Conservation (phyloP, 1,140 invertebrate species). For the Dreissena rostriformis region DNA sequence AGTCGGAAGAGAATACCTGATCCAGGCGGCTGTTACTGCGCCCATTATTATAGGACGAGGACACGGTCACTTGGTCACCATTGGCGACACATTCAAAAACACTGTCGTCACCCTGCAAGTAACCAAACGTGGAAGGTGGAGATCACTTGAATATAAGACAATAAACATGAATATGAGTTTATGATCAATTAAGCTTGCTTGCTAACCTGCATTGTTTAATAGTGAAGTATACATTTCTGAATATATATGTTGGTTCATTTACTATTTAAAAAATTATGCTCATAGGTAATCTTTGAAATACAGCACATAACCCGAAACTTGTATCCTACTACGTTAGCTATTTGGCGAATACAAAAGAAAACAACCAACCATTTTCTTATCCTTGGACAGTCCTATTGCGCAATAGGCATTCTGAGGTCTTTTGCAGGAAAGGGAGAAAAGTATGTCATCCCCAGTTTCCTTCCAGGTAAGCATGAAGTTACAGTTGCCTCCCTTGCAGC, state of each 20-base stretch:
- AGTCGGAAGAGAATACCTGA: conserved; percentile 71
- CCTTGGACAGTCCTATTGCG: conserved; percentile 57
- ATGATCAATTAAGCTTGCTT: neutral
- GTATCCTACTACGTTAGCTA: neutral
- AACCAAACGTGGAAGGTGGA: neutral
- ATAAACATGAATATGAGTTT: neutral
- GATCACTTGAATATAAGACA: neutral
- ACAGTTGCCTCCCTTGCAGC: conserved; percentile 85
- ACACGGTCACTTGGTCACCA: conserved; percentile 82
- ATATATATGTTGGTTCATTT: neutral
- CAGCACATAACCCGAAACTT: neutral
- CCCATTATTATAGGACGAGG: conserved; percentile 62
- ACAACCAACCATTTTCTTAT: conserved; percentile 56
- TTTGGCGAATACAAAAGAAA: neutral
- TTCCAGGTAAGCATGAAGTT: conserved; percentile 85
- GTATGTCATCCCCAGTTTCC: conserved; percentile 80
- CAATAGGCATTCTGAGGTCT: conserved; percentile 46
- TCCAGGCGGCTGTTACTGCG: conserved; percentile 83
- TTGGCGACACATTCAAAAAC: conserved; percentile 90
- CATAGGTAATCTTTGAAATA: neutral
- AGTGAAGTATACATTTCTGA: neutral
- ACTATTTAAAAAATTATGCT: neutral
- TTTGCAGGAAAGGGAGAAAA: conserved; percentile 45
- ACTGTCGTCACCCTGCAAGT: conserved; percentile 88
- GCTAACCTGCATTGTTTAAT: neutral